Evolutionary conservation across 2,113 vertebrate genomes (phyloP), one percentile per base, ranked within the genome.

Genomic region (Coturnix japonica): DNA sequence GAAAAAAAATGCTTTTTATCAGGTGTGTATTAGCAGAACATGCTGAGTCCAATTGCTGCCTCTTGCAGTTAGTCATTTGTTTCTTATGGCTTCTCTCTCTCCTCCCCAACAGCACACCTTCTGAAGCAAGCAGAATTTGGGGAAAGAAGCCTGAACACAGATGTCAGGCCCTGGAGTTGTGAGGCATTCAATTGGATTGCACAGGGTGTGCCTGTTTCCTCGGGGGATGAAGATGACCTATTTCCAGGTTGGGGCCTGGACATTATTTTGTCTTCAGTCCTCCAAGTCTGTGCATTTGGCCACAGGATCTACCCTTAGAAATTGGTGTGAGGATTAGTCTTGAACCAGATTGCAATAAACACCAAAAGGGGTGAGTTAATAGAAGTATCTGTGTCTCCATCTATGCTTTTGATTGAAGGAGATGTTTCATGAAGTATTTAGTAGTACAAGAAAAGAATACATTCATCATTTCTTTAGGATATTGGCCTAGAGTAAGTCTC

Each of bases 41-140:
- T 92, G 96, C 96, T 97, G 96, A 95, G 96, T 79, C 87, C 95
- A 96, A 96, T 96, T 96, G 94, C 90, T 91, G 76, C 89, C 80
- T 92, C 94, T 96, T 95, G 91, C 91, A 94, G 94, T 78, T 92
- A 93, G 92, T 94, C 88, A 95, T 97, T 96, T 96, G 92, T 96
- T 96, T 94, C 96, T 95, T 90, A 87, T 18, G 11, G 74, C 57
- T 94, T 56, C 61, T 89, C 31, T 95, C 71, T 80, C 77, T 94
- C 59, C 79, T 63, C 57, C 76, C 57, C 77, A 93, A 31, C 13
- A 90, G 72, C 70, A 63, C 61, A 94, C 71, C 61, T 95, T 95
- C 83, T 81, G 71, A 87, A 85, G 53, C 37, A 93, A 91, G 83
- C 66, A 73, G 35, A 53, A 91, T 86, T 78, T 54, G 54, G 44